These are phyloP conservation scores for Andricus quercusramuli DNA, from an alignment of 2,888 invertebrate genomes.

Conservation along the genomic window DNA sequence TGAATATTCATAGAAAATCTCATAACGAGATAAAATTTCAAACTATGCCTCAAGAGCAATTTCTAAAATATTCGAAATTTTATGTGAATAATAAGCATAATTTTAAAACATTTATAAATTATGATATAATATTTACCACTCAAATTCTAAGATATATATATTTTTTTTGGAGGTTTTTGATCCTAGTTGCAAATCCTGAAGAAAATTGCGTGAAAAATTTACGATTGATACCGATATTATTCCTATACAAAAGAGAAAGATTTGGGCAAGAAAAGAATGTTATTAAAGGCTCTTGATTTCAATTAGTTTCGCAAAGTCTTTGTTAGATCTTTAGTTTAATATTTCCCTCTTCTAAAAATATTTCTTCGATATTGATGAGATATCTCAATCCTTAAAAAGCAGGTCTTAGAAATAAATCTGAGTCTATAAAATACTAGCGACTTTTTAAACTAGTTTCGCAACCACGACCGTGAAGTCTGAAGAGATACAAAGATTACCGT, in stretches of 20 bases:
- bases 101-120: neutral
- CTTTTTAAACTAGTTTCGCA: constrained; percentile 26
- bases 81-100: too few species aligned
- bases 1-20: neutral
- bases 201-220: neutral
- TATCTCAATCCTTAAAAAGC: neutral
- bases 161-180: neutral
- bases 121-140: neutral
- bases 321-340: neutral
- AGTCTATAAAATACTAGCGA: constrained; percentile 45
- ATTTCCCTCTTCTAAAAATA: neutral
- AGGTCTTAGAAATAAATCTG: neutral
- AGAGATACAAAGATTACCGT: constrained; percentile 47
- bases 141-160: neutral
- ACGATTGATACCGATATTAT: neutral
- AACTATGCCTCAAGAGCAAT: neutral
- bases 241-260: neutral
- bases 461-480: constrained; percentile 26
- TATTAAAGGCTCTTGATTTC: neutral
- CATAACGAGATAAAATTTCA: neutral
- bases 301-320: neutral
- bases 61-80: too few species aligned
- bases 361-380: neutral
- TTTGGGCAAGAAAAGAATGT: neutral
- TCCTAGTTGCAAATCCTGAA: neutral